Conservation (phyloP, 2,888 invertebrate species). For the Reticulitermes lucifugus region DNA sequence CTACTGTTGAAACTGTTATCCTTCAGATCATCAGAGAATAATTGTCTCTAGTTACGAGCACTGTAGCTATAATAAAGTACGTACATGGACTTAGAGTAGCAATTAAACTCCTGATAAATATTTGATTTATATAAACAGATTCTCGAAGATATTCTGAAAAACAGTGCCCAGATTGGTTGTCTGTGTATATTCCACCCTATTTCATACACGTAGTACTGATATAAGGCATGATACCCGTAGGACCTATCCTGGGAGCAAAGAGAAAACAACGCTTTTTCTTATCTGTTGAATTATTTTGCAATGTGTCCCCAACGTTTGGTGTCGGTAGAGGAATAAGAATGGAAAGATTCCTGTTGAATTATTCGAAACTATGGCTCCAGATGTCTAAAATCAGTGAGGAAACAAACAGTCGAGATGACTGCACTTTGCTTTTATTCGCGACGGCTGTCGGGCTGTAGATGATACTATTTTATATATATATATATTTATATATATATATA, state of each 20-base stretch:
- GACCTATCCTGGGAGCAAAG: background rate
- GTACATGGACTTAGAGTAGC: background rate
- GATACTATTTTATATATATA: background rate
- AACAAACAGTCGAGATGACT: background rate
- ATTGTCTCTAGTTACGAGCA: background rate
- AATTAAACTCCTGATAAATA: background rate
- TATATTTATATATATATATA: background rate
- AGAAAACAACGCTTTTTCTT: background rate
- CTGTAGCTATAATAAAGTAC: background rate
- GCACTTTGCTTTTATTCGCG: background rate
- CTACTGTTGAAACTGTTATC: no score
- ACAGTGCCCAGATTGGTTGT: background rate
- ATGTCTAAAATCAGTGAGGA: constrained; percentile 21
- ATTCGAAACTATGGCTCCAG: constrained; percentile 10
- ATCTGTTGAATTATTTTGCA: constrained; percentile 30
- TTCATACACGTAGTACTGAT: background rate
- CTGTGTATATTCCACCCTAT: background rate
- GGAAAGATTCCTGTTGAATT: constrained; percentile 4
- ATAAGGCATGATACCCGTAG: background rate
- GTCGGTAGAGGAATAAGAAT: background rate
- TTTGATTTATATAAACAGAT: background rate
- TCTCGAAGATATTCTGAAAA: background rate
- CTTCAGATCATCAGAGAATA: no score
- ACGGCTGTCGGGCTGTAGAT: background rate
- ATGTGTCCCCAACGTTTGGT: background rate